These are phyloP conservation scores for Toxotes chatareus DNA, from an alignment of 2,113 vertebrate genomes.

Conservation along the genomic window DNA sequence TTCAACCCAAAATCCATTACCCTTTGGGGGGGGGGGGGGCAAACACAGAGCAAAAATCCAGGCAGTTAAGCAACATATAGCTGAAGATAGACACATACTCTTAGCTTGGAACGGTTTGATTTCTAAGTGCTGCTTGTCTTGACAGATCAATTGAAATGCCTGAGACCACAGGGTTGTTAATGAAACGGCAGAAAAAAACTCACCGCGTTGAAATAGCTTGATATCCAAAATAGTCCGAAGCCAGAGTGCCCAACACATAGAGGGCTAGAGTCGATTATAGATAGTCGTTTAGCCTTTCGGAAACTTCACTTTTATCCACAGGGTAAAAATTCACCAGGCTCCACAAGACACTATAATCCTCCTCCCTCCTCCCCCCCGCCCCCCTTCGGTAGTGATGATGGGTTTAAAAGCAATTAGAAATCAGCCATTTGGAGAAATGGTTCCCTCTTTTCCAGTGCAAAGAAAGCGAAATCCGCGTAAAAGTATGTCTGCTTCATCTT, in stretches of 20 bases:
- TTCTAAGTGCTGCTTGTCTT: background rate
- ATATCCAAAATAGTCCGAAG: constrained; percentile 74
- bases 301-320: constrained; percentile 78
- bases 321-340: constrained; percentile 61
- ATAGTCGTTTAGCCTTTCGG: constrained; percentile 51
- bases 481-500: constrained; percentile 75
- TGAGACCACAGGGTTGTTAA: constrained; percentile 21
- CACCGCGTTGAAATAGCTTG: constrained; percentile 76
- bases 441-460: constrained; percentile 38
- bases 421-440: constrained; percentile 53
- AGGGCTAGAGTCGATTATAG: constrained; percentile 55
- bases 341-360: constrained; percentile 72
- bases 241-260: constrained; percentile 51
- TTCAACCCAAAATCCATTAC: constrained; percentile 60
- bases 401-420: constrained; percentile 64
- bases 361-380: background rate
- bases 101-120: background rate
- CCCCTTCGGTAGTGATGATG: constrained; percentile 21
- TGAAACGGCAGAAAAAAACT: constrained; percentile 71
- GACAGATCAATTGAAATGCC: constrained; percentile 23
- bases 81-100: background rate
- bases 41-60: constrained; percentile 13
- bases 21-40: constrained; percentile 24
- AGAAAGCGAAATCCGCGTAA: constrained; percentile 72
- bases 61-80: constrained; percentile 3